Percentiles rank a stretch among this genome's conserved stretches.
phyloP scores from a whole-genome alignment of 2,888 invertebrate species.

The Charanyca ferruginea region DNA sequence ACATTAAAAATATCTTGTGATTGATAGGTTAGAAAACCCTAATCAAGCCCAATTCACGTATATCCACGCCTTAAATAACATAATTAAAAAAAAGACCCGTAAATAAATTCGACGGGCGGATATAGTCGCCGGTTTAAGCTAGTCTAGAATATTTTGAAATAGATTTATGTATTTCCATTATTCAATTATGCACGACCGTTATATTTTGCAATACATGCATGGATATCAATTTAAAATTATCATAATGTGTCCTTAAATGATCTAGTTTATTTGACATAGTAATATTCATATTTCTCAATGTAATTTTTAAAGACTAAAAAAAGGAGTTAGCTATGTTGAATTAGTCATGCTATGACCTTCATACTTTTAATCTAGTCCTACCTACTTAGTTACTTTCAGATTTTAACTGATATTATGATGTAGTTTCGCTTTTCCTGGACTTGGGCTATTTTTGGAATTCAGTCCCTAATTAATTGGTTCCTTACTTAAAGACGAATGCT shows the following conservation, averaged over 20 bases:
- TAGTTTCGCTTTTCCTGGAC: conserved; percentile 35
- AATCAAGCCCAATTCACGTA: too few relatives aligned
- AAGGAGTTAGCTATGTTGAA: background rate
- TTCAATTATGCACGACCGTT: conserved; percentile 13
- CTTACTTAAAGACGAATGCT: too few relatives aligned
- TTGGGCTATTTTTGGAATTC: conserved; percentile 10
- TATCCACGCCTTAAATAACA: too few relatives aligned
- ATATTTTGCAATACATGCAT: conserved; percentile 3
- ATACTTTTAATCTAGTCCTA: conserved; percentile 20
- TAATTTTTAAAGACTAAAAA: background rate
- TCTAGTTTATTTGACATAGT: conserved; percentile 1
- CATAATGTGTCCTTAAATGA: conserved; percentile 7
- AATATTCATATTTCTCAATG: conserved; percentile 16
- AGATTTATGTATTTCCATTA: conserved; percentile 3
- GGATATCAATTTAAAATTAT: background rate
- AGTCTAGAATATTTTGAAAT: conserved; percentile 13
- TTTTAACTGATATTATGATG: conserved; percentile 28
- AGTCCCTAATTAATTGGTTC: too few relatives aligned
- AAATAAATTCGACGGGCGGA: too few relatives aligned
- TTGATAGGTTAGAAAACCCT: too few relatives aligned
- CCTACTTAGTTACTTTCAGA: conserved; percentile 35
- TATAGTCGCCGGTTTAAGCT: too few relatives aligned
- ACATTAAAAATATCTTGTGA: too few relatives aligned
- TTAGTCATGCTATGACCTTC: conserved; percentile 26
- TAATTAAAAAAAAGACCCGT: too few relatives aligned